These are phyloP conservation scores for Sylvicola cinctus DNA, from an alignment of 2,888 invertebrate species.

Conservation along the genomic window DNA sequence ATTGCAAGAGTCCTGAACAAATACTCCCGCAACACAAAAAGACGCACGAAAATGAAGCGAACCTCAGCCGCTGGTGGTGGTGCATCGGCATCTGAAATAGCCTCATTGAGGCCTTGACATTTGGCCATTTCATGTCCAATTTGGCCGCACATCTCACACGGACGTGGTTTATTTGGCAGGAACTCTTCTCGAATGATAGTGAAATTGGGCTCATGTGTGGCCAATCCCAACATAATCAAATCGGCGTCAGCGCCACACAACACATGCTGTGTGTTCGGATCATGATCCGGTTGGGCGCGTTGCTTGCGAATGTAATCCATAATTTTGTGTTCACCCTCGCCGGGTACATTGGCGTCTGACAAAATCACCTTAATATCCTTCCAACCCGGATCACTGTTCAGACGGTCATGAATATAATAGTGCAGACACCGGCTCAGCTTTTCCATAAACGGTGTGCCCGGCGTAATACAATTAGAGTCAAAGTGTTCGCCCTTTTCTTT, in stretches of 20 bases:
- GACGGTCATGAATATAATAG: slow-evolving; percentile 24
- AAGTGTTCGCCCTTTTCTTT: slow-evolving; percentile 87
- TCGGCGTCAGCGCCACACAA: slow-evolving; percentile 97
- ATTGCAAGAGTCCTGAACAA: slow-evolving; percentile 71
- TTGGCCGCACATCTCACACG: slow-evolving; percentile 89
- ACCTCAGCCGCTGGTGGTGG: slow-evolving; percentile 50
- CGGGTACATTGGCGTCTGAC: slow-evolving; percentile 97
- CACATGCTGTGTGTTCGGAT: slow-evolving; percentile 95
- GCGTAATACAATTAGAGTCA: slow-evolving; percentile 98
- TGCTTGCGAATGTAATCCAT: slow-evolving; percentile 98
- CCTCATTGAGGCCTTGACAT: slow-evolving; percentile 48
- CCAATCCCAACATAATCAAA: slow-evolving; percentile 93
- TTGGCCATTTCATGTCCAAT: slow-evolving; percentile 87
- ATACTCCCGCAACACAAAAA: slow-evolving; percentile 85
- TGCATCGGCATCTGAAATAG: slow-evolving; percentile 35
- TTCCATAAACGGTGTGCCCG: slow-evolving; percentile 97
- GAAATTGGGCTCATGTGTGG: slow-evolving; percentile 97
- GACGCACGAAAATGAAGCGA: slow-evolving; percentile 81
- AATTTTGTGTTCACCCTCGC: slow-evolving; percentile 98
- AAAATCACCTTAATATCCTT: slow-evolving; percentile 79
- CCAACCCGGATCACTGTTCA: slow-evolving; percentile 94
- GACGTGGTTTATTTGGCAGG: slow-evolving; percentile 85
- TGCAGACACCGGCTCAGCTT: slow-evolving; percentile 59
- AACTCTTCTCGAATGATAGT: slow-evolving; percentile 98
- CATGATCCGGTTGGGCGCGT: slow-evolving; percentile 83